Percentiles rank a stretch among this genome's conserved stretches.
Evolutionary conservation across 2,113 vertebrate genomes (phyloP).

Genomic region (Osmerus eperlanus): DNA sequence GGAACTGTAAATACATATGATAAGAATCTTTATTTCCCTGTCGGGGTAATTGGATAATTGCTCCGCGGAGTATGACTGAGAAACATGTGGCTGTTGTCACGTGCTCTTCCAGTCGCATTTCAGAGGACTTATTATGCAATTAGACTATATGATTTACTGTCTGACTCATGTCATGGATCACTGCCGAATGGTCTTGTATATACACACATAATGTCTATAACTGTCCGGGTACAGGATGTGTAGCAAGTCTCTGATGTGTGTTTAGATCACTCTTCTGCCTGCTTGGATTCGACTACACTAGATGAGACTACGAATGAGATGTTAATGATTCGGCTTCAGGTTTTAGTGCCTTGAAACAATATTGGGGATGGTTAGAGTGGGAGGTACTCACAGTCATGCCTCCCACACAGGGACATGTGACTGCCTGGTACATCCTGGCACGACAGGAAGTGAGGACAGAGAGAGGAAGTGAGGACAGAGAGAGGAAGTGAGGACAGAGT

Average conservation of each 20-base stretch:
- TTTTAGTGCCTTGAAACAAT: too few relatives aligned
- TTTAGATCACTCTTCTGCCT: too few relatives aligned
- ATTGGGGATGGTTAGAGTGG: too few relatives aligned
- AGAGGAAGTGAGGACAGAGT: slow-evolving; percentile 3
- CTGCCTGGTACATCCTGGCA: slow-evolving; percentile 1
- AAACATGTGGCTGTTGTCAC: slow-evolving; percentile 41
- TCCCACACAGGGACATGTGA: background rate
- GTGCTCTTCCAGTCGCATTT: slow-evolving; percentile 13
- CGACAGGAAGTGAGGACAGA: slow-evolving; percentile 8
- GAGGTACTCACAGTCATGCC: too few relatives aligned
- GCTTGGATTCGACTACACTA: too few relatives aligned
- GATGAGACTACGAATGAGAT: too few relatives aligned
- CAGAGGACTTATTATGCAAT: slow-evolving; percentile 25
- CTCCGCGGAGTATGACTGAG: slow-evolving; percentile 43
- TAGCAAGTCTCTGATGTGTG: too few relatives aligned
- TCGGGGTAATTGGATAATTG: slow-evolving; percentile 8
- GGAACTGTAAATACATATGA: slow-evolving; percentile 20
- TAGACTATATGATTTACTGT: background rate
- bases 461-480: slow-evolving; percentile 7
- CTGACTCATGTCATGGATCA: background rate
- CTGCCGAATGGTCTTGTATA: too few relatives aligned
- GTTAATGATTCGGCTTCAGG: too few relatives aligned
- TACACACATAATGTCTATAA: too few relatives aligned
- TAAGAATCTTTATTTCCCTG: slow-evolving; percentile 14
- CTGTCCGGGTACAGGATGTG: too few relatives aligned